Evolutionary conservation across 2,797 vertebrate genomes (phyloP), one percentile per base, ranked within the genome.

Genomic region (Valencia hispanica): DNA sequence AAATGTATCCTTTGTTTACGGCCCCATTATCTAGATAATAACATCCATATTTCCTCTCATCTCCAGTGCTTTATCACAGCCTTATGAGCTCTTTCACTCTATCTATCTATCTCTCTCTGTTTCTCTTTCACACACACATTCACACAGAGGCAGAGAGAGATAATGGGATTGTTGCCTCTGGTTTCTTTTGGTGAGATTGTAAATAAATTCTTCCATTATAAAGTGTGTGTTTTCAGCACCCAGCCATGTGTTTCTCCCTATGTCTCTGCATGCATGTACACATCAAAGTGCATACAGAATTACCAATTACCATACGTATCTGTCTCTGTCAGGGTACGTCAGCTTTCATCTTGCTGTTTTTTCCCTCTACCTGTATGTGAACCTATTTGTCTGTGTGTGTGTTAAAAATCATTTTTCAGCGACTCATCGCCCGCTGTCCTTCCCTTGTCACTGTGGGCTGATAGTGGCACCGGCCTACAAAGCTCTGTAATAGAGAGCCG

Each of bases 1-100:
- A 91, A 92, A 93, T 91, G 89, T 91, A 90, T 92, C 88, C 83
- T 91, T 93, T 93, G 89, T 94, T 93, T 91, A 91, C 85, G 15
- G 86, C 79, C 79, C 90, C 88, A 92, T 94, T 94, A 93, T 92
- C 88, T 86, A 87, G 84, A 91, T 93, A 92, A 94, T 93, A 92
- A 92, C 84, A 85, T 93, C 91, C 88, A 90, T 91, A 91, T 93
- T 92, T 92, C 86, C 81, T 86, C 87, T 83, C 85, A 88, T 91
- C 88, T 87, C 79, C 88, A 74, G 83, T 88, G 83, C 86, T 93
- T 89, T 88, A 88, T 90, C 88, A 87, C 77, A 82, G 83, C 82
- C 85, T 89, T 78, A 88, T 89, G 82, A 89, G 85, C 82, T 71
- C 82, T 73, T 78, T 73, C 81, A 80, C 65, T 74, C 73, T 66